Evolutionary conservation across 2,797 vertebrate genomes (phyloP), one percentile per base, ranked within the genome.

Genomic region (Tokudaia tokunoshimensis): DNA sequence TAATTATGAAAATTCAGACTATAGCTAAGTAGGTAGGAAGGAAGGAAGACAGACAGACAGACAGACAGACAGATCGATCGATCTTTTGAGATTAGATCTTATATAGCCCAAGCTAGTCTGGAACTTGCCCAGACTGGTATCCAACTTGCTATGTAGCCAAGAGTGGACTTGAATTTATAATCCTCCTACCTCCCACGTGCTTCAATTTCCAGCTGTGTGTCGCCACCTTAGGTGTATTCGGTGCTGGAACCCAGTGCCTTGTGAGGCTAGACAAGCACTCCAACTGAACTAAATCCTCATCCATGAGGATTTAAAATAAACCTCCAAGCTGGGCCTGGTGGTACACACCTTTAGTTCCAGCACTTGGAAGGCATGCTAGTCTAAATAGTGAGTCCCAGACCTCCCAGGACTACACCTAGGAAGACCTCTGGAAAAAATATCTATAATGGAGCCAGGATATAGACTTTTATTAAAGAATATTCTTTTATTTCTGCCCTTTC

Each of bases 1-100:
- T 72, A 52, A 90, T 91, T 59, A 83, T 92, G 57, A 95, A 92
- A 75, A 88, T 88, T 59, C 75, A 81, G 37, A 92, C 57, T 78
- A 65, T 70, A 67, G 14, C 31, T 67, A 70, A 34, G 12, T 70
- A 70, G 65, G 12, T 17, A 70, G 12, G 10, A 29, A 65, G 63
- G 22, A 26, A 29, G 59, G 8, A 1, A 26, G 22, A 24, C 20
- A 61, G 22, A 9, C 20, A 61, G 22, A 10, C 20, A 61, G 22
- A 26, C 20, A 50, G 7, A 50, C 50, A 26, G 22, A 24, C 20
- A 61, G 22, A 9, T n/a, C n/a, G n/a, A n/a, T n/a, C n/a, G 50
- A 50, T 10, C n/a, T 88, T 88, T 72, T n/a, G 15, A 88, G 65
- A 88, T 52, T 34, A 61, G n/a, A 37, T 57, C 37, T 75, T 19